Evolutionary conservation across 2,797 vertebrate genomes (phyloP).

Genomic region (Rousettus madagascariensis): DNA sequence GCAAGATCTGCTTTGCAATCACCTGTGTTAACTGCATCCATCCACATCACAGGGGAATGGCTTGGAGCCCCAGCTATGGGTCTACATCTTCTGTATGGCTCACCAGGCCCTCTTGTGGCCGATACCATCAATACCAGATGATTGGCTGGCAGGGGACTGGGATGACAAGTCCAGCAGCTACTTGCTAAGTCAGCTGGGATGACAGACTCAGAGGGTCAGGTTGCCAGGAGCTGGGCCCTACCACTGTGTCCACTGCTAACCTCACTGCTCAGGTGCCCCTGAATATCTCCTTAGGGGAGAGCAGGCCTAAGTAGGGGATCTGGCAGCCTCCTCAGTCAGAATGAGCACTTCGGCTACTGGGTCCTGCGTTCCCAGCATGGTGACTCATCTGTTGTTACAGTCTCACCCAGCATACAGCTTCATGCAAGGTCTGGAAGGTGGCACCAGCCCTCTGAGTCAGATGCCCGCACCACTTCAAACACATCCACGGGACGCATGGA

Average conservation of each 20-base stretch:
- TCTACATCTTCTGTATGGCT: not conserved
- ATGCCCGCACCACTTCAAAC: accelerated
- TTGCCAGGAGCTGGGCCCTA: not conserved
- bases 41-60: not conserved
- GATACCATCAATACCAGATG: not conserved
- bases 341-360: not conserved
- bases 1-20: not conserved
- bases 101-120: conserved; percentile 58
- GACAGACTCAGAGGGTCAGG: not conserved
- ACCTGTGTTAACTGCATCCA: not conserved
- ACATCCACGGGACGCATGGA: accelerated
- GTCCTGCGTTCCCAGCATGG: too few species aligned
- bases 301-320: too few species aligned
- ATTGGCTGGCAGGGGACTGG: not conserved
- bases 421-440: not conserved
- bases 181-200: not conserved
- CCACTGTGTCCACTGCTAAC: not conserved
- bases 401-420: not conserved
- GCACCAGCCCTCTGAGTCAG: not conserved
- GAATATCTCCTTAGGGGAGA: not conserved
- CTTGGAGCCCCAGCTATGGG: not conserved
- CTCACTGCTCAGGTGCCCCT: not conserved
- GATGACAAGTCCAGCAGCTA: not conserved
- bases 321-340: not conserved
- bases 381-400: not conserved